Evolutionary conservation across 2,888 invertebrate genomes (phyloP), one percentile per base, ranked within the genome.

Genomic region (Octonoba sinensis): DNA sequence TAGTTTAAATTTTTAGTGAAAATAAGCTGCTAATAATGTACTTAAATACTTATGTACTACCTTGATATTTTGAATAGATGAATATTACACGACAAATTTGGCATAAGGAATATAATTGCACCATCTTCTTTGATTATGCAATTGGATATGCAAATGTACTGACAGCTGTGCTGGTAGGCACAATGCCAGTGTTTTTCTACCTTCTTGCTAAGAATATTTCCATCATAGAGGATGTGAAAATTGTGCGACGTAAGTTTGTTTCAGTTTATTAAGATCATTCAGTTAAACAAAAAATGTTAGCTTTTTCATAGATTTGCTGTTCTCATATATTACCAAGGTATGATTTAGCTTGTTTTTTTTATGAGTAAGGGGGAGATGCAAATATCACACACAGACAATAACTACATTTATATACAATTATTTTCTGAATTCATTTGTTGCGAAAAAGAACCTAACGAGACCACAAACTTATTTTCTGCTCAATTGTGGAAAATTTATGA

Each of bases 241-340:
- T 79, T 24, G 78, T 79, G 44, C 66, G 72, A 3, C 78, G 78
- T 79, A 72, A 79, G 78, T 79, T 65, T 74, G 11, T 36, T 36
- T 4, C n/a, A n/a, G n/a, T n/a, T n/a, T n/a, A n/a, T n/a, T n/a
- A n/a, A n/a, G n/a, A n/a, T n/a, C n/a, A n/a, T n/a, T n/a, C n/a
- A n/a, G n/a, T n/a, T n/a, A n/a, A n/a, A n/a, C n/a, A n/a, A n/a
- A n/a, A n/a, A n/a, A n/a, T n/a, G n/a, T n/a, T n/a, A n/a, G n/a
- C n/a, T n/a, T n/a, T n/a, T n/a, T n/a, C n/a, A n/a, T n/a, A n/a
- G n/a, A n/a, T n/a, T n/a, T n/a, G n/a, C n/a, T n/a, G n/a, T n/a
- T n/a, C n/a, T n/a, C n/a, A n/a, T n/a, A n/a, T n/a, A n/a, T n/a
- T n/a, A n/a, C n/a, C n/a, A n/a, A n/a, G n/a, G n/a, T n/a, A n/a